phyloP scores from a whole-genome alignment of 2,113 vertebrate genomes.

The Montifringilla adamsi region DNA sequence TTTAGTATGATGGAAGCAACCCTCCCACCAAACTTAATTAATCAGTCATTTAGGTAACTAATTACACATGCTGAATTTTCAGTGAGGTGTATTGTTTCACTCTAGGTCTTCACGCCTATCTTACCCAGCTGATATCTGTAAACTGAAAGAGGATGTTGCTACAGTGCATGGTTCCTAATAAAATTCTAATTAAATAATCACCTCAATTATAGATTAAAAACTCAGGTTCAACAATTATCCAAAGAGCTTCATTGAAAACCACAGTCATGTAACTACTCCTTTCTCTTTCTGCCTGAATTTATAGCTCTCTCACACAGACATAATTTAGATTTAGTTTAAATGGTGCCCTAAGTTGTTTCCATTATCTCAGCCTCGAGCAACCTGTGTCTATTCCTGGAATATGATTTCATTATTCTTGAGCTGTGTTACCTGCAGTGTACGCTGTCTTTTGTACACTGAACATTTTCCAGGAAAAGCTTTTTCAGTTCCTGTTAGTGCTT shows the following conservation, averaged over 20 bases:
- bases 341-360: neutral
- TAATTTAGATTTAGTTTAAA: constrained; percentile 39
- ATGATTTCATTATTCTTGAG: constrained; percentile 9
- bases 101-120: neutral
- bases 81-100: constrained; percentile 21
- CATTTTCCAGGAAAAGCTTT: neutral
- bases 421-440: neutral
- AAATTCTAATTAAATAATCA: constrained; percentile 53
- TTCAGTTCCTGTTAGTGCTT: neutral
- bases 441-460: neutral
- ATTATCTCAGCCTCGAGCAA: constrained; percentile 11
- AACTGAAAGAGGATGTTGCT: constrained; percentile 21
- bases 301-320: neutral
- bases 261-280: neutral
- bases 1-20: neutral
- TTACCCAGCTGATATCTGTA: constrained; percentile 16
- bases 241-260: neutral
- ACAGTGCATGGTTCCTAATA: constrained; percentile 23
- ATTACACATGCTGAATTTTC: constrained; percentile 37
- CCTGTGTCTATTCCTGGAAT: constrained; percentile 26
- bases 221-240: constrained; percentile 24
- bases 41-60: constrained; percentile 47
- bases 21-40: constrained; percentile 35
- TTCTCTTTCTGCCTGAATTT: neutral
- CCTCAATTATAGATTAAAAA: constrained; percentile 54